Evolutionary conservation across 2,113 vertebrate genomes (phyloP).

Genomic region (Notarius quadriscutis): DNA sequence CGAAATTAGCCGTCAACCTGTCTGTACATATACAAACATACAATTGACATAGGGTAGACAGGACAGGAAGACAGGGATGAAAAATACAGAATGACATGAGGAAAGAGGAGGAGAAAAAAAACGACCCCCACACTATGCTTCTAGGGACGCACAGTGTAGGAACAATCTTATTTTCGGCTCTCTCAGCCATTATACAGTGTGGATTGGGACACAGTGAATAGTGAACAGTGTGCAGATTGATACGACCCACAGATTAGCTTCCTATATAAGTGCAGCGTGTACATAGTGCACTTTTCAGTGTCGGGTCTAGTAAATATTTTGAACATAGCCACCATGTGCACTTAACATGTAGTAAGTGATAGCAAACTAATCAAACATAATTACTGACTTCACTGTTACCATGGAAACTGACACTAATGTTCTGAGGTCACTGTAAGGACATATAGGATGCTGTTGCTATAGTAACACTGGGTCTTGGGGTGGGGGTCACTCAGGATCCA

Average conservation of each 20-base stretch:
- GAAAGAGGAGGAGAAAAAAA: too few species aligned
- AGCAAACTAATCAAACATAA: not conserved
- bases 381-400: not conserved
- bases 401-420: slow-evolving; percentile 42
- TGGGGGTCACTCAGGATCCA: slow-evolving; percentile 73
- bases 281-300: not conserved
- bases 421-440: not conserved
- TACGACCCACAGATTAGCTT: not conserved
- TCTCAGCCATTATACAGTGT: not conserved
- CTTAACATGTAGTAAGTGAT: not conserved
- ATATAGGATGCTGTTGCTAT: slow-evolving; percentile 32
- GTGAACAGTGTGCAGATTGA: not conserved
- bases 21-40: too few species aligned
- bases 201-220: not conserved
- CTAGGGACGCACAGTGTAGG: too few species aligned
- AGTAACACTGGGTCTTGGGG: slow-evolving; percentile 55
- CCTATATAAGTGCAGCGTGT: not conserved
- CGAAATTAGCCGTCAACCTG: too few species aligned
- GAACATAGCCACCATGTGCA: not conserved
- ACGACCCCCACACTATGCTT: too few species aligned
- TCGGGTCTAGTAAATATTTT: not conserved
- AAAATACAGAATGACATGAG: too few species aligned
- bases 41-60: too few species aligned
- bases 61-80: too few species aligned
- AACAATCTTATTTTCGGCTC: too few species aligned